These are phyloP conservation scores for Nomada ruficornis DNA, from an alignment of 2,888 invertebrate species.

Conservation along the genomic window DNA sequence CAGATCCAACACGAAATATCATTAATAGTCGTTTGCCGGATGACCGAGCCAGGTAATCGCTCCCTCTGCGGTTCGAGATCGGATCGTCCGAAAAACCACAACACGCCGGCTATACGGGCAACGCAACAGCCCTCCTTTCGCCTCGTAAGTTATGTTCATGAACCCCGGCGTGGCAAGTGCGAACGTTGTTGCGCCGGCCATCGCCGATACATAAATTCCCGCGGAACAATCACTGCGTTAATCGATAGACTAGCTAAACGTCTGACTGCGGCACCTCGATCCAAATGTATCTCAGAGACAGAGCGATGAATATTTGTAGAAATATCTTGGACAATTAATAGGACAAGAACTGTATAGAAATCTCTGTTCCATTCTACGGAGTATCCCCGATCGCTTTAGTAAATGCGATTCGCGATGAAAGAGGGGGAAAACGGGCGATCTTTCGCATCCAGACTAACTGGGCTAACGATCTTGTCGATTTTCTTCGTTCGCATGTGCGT, in stretches of 20 bases:
- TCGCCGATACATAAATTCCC: constrained; percentile 9
- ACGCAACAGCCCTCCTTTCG: constrained; percentile 52
- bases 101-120: constrained; percentile 69
- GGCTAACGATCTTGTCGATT: not conserved
- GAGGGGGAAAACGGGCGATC: too few relatives aligned
- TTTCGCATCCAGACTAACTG: too few relatives aligned
- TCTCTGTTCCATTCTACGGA: too few relatives aligned
- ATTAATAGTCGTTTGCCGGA: constrained; percentile 84
- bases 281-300: too few relatives aligned
- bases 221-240: constrained; percentile 7
- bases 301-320: too few relatives aligned
- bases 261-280: not conserved
- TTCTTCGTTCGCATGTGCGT: constrained; percentile 13
- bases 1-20: constrained; percentile 82
- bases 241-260: not conserved
- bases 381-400: too few relatives aligned
- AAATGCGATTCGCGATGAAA: too few relatives aligned
- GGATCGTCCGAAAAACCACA: constrained; percentile 79
- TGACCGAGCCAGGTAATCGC: constrained; percentile 82
- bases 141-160: constrained; percentile 67
- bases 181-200: constrained; percentile 32
- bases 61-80: constrained; percentile 77
- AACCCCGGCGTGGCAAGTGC: constrained; percentile 57
- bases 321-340: too few relatives aligned
- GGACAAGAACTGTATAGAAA: too few relatives aligned